A percentile compares a stretch with the other conserved stretches of the same genome.
These are phyloP conservation scores for Leucozona laternaria DNA, from an alignment of 2,888 invertebrate genomes.

Conservation along the genomic window DNA sequence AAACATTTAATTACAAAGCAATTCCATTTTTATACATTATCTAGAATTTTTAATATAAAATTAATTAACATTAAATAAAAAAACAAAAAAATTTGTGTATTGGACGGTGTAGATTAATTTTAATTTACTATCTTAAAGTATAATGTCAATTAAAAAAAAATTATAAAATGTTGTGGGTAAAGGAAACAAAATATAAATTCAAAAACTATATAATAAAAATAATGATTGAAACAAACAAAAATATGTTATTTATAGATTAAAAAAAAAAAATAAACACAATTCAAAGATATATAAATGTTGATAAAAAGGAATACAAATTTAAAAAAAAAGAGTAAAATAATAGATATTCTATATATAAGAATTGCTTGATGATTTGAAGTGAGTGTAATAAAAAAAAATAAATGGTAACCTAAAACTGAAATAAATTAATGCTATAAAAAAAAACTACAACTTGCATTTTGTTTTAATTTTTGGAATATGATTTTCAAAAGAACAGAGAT, in stretches of 20 bases:
- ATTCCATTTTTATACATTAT: constrained; percentile 73
- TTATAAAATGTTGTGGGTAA: constrained; percentile 67
- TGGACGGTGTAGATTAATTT: constrained; percentile 64
- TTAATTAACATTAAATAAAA: constrained; percentile 31
- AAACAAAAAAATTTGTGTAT: constrained; percentile 46
- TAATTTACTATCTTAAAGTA: constrained; percentile 66
- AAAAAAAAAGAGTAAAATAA: neutral
- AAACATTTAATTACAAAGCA: constrained; percentile 56
- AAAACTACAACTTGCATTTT: neutral
- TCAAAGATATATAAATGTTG: constrained; percentile 68
- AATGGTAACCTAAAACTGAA: constrained; percentile 54
- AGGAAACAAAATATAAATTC: neutral
- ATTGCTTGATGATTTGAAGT: constrained; percentile 55
- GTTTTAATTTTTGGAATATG: neutral
- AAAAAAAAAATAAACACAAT: constrained; percentile 45
- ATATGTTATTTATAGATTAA: constrained; percentile 46
- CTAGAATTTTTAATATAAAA: constrained; percentile 68
- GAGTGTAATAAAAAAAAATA: constrained; percentile 36
- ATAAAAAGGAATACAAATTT: constrained; percentile 15
- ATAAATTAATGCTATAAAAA: constrained; percentile 61
- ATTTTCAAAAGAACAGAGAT: neutral
- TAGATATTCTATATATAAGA: constrained; percentile 9
- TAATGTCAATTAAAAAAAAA: constrained; percentile 67
- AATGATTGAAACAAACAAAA: constrained; percentile 43
- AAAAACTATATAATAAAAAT: constrained; percentile 22